Conservation (phyloP, 2,797 vertebrate genomes). For the Zenarchopterus dispar region DNA sequence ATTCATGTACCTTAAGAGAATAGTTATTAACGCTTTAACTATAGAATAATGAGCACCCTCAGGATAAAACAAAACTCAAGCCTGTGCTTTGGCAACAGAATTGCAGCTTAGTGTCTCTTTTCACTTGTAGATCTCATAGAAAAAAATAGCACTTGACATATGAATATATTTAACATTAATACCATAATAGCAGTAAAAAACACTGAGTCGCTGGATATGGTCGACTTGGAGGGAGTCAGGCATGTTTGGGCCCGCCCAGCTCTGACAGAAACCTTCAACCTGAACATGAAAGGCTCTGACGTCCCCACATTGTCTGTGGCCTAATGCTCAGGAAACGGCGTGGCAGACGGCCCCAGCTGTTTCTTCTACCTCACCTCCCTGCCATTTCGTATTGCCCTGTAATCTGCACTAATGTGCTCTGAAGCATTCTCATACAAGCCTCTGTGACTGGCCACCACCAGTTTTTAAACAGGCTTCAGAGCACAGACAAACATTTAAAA, state of each 20-base stretch:
- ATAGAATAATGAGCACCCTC: constrained; percentile 31
- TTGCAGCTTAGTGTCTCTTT: constrained; percentile 12
- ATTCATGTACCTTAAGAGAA: constrained; percentile 17
- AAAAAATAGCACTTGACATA: constrained; percentile 31
- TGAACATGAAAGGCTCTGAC: constrained; percentile 82
- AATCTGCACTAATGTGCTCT: constrained; percentile 72
- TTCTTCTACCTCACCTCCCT: constrained; percentile 68
- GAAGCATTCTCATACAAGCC: constrained; percentile 65
- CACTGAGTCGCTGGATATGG: constrained; percentile 42
- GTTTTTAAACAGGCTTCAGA: constrained; percentile 53
- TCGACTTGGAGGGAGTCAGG: constrained; percentile 41
- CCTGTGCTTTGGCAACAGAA: not conserved
- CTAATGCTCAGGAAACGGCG: constrained; percentile 60
- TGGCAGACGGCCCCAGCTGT: constrained; percentile 77
- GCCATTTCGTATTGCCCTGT: constrained; percentile 74
- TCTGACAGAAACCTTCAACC: constrained; percentile 77
- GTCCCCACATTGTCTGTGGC: constrained; percentile 72
- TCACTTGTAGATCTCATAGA: constrained; percentile 23
- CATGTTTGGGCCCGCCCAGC: constrained; percentile 74
- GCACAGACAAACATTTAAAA: constrained; percentile 37
- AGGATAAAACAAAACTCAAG: constrained; percentile 25
- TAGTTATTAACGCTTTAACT: constrained; percentile 43
- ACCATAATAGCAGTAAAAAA: constrained; percentile 49
- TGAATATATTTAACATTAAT: constrained; percentile 46
- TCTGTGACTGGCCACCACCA: constrained; percentile 52